These are phyloP conservation scores for Podargus strigoides DNA, from an alignment of 2,797 vertebrate genomes.

Conservation along the genomic window DNA sequence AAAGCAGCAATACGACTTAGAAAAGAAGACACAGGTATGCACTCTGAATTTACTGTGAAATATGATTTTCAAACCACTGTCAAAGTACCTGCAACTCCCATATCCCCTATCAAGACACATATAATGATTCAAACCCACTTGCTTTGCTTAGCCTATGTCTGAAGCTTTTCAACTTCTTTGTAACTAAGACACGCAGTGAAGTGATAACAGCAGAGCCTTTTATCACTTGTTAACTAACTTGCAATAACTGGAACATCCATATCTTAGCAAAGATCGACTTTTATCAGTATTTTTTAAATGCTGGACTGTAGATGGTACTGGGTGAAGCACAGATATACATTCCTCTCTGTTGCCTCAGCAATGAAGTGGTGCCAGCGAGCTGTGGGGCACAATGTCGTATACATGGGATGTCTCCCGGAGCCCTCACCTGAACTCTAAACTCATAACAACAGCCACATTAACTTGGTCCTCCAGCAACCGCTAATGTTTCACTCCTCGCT, in stretches of 20 bases:
- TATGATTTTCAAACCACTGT: neutral
- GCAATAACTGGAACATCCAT: neutral
- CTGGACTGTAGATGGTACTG: neutral
- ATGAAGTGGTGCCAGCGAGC: neutral
- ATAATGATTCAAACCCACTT: neutral
- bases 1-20: neutral
- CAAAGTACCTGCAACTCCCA: neutral
- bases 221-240: neutral
- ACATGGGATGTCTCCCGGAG: neutral
- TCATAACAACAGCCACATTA: neutral
- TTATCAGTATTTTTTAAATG: neutral
- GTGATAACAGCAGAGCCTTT: neutral
- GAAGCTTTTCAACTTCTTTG: neutral
- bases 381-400: fast-evolving
- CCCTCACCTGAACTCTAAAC: slow-evolving; percentile 1
- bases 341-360: neutral
- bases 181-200: neutral
- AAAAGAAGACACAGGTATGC: neutral
- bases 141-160: neutral
- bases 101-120: fast-evolving
- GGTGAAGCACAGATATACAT: neutral
- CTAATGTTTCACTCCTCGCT: neutral
- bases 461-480: neutral
- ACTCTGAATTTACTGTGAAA: neutral
- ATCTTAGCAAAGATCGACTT: neutral